Base-by-base conservation (phyloP, 1,140 invertebrate species). In the Cydia strobilella region DNA sequence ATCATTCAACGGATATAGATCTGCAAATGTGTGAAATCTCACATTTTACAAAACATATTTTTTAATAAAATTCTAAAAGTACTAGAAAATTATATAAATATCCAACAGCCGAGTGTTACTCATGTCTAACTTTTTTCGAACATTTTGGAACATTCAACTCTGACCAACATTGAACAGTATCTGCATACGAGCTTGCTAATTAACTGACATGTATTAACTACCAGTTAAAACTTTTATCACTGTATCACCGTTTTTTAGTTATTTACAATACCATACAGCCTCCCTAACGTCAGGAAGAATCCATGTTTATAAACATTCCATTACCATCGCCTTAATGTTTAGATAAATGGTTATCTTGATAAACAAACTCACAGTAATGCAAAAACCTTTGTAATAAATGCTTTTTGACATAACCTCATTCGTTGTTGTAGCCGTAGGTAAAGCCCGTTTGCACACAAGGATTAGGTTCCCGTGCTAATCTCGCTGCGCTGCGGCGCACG, bases 401-500 rank as follows among this genome's bases (percentile, higher is more conserved):
- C 2, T 42, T 42, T 42, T 13, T 42, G 39, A 13, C 39, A 12
- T 42, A 42, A 42, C 39, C 42, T 45, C 42, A 45, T 45, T 13
- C 42, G 42, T 45, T 45, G 42, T 45, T 13, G 54, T 59, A 23
- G n/a, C 51, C 10, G 20, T 59, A 23, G 20, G 20, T 23, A 59
- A 23, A 59, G 54, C 54, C 54, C 15, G 18, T 59, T 23, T 10
- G 20, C 20, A 59, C 54, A 59, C 20, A 59, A 59, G 54, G 54
- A 59, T 59, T 59, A 59, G 54, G 54, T 59, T 59, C 54, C 51
- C 54, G 54, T 23, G 18, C 54, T 59, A 59, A 59, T 59, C 54
- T 23, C 54, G 20, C n/a, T n/a, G 7, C 54, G n/a, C 51, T 18
- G n/a, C n/a, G 51, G 51, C 51, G 18, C 51, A n/a, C 18, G 54